Base-by-base conservation (phyloP, 2,888 invertebrate species). In the Pardosa pseudoannulata region DNA sequence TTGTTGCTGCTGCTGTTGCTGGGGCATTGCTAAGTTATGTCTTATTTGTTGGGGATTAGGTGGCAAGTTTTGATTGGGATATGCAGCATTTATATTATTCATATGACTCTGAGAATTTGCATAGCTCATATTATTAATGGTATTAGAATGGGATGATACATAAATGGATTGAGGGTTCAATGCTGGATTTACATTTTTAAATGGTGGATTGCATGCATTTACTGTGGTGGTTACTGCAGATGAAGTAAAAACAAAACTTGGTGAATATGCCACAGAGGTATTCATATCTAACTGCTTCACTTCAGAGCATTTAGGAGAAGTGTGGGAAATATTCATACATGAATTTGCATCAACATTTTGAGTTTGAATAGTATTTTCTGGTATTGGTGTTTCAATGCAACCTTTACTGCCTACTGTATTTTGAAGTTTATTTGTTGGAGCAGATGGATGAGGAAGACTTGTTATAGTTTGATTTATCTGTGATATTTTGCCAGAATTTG, bases 121-220 rank as follows among this genome's bases (percentile, higher is more conserved):
- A 73, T 62, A 80, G 29, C 79, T 87, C 50, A 82, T 68, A 62
- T 82, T 72, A 68, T 82, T 79, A 13, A 82, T 78, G n/a, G 82
- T 70, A 68, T 68, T 79, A 9, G 76, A 72, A 31, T 87, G 72
- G 39, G 79, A 76, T 56, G 81, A 87, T 62, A 50, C 9, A 65
- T 50, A 73, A 80, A 87, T 70, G 11, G 73, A 56, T 11, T 74
- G 67, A 23, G 76, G 39, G 46, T 41, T 76, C 2, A 80, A 72
- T 29, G 68, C 9, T 46, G 56, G 36, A 39, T 80, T 79, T 28
- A 76, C 16, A 76, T 56, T 80, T 64, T 76, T 73, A 11, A 78
- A 65, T 19, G 76, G 67, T 13, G 79, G 31, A 70, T 70, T 82
- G 56, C 72, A 79, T 23, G 62, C 36, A 62, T 80, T 62, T 28